phyloP scores from a whole-genome alignment of 2,113 vertebrate species.

The Variabilichromis moorii region DNA sequence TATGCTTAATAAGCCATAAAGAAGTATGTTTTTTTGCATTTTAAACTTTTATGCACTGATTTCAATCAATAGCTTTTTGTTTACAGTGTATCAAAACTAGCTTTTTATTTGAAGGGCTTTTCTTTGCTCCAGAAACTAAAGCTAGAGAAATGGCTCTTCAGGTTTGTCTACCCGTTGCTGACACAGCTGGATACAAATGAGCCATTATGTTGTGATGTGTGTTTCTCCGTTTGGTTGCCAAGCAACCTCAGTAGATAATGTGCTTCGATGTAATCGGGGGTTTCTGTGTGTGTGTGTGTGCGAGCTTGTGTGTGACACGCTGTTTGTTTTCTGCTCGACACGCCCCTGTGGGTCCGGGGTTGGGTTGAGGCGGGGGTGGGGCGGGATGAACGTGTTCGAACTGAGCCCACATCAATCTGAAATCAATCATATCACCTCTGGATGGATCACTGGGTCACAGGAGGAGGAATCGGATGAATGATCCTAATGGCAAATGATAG shows the following conservation, averaged over 20 bases:
- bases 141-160: background rate
- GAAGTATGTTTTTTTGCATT: background rate
- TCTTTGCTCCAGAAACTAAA: background rate
- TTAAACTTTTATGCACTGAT: background rate
- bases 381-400: background rate
- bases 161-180: slow-evolving; percentile 23
- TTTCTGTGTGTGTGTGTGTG: background rate
- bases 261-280: slow-evolving; percentile 1
- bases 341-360: background rate
- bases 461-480: background rate
- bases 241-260: slow-evolving; percentile 44
- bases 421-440: background rate
- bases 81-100: background rate
- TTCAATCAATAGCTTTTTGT: background rate
- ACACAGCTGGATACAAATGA: slow-evolving; percentile 57
- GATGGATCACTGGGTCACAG: background rate
- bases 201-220: slow-evolving; percentile 33
- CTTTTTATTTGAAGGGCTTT: background rate
- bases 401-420: background rate
- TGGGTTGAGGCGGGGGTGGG: background rate
- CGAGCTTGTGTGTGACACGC: background rate
- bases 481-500: background rate
- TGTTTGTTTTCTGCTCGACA: slow-evolving; percentile 10
- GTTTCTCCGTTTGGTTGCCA: slow-evolving; percentile 34
- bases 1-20: background rate